phyloP scores from a whole-genome alignment of 2,797 vertebrate genomes.

The Sphenopsis melanotis region DNA sequence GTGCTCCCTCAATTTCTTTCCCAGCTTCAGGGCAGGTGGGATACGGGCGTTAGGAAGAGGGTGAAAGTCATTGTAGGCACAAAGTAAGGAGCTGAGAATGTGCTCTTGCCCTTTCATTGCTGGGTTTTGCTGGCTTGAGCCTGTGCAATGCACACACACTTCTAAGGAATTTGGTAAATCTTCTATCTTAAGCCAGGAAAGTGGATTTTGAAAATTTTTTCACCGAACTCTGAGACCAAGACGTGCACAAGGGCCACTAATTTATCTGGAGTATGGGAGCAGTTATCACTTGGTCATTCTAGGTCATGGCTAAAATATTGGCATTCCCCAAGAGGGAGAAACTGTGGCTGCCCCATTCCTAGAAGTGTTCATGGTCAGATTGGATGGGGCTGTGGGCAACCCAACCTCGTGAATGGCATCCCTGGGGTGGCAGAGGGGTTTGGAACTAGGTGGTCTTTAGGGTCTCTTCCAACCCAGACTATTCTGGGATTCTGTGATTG shows the following conservation, averaged over 20 bases:
- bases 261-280: not conserved
- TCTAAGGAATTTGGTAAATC: not conserved
- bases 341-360: not conserved
- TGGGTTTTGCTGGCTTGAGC: not conserved
- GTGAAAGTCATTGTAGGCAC: not conserved
- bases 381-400: not conserved
- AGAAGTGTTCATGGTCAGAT: not conserved
- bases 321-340: not conserved
- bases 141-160: not conserved
- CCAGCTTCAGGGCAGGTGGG: not conserved
- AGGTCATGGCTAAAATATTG: not conserved
- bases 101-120: not conserved
- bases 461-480: not conserved
- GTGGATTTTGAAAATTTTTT: not conserved
- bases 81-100: not conserved
- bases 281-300: not conserved
- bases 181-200: not conserved
- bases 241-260: accelerated
- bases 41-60: not conserved
- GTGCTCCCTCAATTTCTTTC: not conserved
- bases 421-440: not conserved
- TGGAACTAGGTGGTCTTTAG: not conserved
- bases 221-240: not conserved
- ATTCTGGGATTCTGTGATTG: not conserved
- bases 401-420: accelerated